These are phyloP conservation scores for Bellardia bayeri DNA, from an alignment of 2,888 invertebrate genomes.

Conservation along the genomic window DNA sequence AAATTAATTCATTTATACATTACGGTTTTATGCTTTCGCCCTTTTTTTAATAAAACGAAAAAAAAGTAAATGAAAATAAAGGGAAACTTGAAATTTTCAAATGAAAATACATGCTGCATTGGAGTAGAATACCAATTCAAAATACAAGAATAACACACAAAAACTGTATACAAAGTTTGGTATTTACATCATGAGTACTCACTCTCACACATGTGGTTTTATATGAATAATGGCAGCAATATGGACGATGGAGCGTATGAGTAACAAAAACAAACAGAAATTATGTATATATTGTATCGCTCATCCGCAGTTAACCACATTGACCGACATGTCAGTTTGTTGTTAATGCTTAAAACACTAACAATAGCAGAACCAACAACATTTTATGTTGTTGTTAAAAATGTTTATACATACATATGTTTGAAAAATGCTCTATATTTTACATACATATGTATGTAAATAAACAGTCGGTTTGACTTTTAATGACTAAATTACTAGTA, in stretches of 20 bases:
- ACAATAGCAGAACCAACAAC: conserved; percentile 4
- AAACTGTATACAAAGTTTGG: conserved; percentile 22
- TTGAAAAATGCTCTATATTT: neutral
- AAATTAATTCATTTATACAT: conserved; percentile 56
- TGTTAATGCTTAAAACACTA: conserved; percentile 52
- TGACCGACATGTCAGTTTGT: conserved; percentile 71
- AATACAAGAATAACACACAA: neutral
- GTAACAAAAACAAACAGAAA: conserved; percentile 18
- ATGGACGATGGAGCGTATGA: neutral
- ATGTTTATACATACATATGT: neutral
- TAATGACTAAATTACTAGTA: too few species aligned
- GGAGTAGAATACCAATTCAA: neutral
- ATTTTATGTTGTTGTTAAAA: neutral
- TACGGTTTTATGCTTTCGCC: conserved; percentile 19
- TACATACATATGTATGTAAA: too few species aligned
- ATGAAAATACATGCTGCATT: neutral
- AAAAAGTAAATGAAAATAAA: neutral
- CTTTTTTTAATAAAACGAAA: neutral
- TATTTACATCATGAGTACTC: conserved; percentile 35
- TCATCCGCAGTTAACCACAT: conserved; percentile 72
- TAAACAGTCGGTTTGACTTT: too few species aligned
- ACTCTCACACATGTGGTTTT: conserved; percentile 34
- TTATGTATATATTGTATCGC: conserved; percentile 38
- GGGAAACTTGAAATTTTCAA: conserved; percentile 6
- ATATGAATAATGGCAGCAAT: conserved; percentile 26